Conservation (phyloP, 2,113 vertebrate genomes). For the Himantopus leucocephalus region DNA sequence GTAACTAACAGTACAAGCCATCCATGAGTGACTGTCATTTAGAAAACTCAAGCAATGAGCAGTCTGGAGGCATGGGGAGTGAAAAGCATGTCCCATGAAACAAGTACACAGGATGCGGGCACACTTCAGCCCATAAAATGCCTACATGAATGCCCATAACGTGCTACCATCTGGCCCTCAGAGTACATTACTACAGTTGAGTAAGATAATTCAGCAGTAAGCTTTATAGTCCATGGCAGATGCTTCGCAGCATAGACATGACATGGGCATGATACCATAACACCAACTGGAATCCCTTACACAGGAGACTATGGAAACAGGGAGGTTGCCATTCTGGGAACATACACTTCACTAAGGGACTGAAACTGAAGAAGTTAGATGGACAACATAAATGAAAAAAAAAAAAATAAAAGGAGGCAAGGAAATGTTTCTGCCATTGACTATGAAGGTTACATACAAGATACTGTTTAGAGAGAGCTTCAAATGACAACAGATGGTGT, state of each 20-base stretch:
- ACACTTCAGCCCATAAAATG: not conserved
- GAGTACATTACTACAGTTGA: not conserved
- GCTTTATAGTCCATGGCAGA: not conserved
- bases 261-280: not conserved
- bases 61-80: not conserved
- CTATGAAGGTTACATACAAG: not conserved
- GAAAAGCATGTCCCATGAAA: not conserved
- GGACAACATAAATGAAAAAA: not conserved
- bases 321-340: not conserved
- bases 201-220: not conserved
- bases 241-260: not conserved
- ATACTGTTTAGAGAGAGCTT: not conserved
- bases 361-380: not conserved
- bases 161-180: not conserved
- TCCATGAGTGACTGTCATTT: not conserved
- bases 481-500: constrained; percentile 6
- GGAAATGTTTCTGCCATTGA: not conserved
- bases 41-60: not conserved
- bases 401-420: not conserved
- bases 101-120: not conserved
- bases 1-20: not conserved
- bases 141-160: fast-evolving
- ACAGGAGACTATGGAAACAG: fast-evolving
- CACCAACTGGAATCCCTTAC: not conserved
- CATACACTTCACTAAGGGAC: not conserved